Evolutionary conservation across 2,797 vertebrate genomes (phyloP).

Genomic region (Enteromius argenteus): DNA sequence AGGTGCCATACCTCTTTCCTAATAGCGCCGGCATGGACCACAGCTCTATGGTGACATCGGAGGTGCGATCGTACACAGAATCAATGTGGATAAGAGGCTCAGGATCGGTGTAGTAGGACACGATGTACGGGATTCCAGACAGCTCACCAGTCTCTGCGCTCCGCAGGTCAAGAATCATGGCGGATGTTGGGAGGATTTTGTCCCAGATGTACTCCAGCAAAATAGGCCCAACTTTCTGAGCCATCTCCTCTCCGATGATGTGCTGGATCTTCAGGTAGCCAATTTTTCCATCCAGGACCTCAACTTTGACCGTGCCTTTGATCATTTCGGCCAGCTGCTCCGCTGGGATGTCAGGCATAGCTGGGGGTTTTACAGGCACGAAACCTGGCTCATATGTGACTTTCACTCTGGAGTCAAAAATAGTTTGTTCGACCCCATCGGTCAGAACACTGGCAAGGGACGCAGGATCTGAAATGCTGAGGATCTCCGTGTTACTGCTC

Average conservation of each 20-base stretch:
- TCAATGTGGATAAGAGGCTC: conserved; percentile 87
- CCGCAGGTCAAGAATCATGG: conserved; percentile 92
- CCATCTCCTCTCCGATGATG: conserved; percentile 85
- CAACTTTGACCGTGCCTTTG: conserved; percentile 82
- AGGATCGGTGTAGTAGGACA: conserved; percentile 87
- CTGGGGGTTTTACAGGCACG: conserved; percentile 61
- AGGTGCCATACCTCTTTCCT: conserved; percentile 82
- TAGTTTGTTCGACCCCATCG: conserved; percentile 83
- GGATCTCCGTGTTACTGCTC: conserved; percentile 85
- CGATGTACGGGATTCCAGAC: conserved; percentile 89
- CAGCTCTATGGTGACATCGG: conserved; percentile 87
- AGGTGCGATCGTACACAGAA: conserved; percentile 87
- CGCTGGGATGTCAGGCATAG: conserved; percentile 71
- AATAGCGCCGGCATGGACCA: conserved; percentile 84
- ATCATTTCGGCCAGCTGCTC: conserved; percentile 85
- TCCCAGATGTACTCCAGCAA: conserved; percentile 89
- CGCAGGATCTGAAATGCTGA: conserved; percentile 86
- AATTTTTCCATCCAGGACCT: conserved; percentile 87
- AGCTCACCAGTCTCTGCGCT: conserved; percentile 85
- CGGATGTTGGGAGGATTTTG: conserved; percentile 85
- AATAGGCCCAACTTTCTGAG: conserved; percentile 84
- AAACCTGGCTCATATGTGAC: conserved; percentile 89
- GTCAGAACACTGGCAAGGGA: conserved; percentile 84
- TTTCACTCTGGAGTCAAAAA: conserved; percentile 85
- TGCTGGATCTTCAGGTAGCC: conserved; percentile 92